Conservation (phyloP, 2,113 vertebrate genomes). For the Apus apus region DNA sequence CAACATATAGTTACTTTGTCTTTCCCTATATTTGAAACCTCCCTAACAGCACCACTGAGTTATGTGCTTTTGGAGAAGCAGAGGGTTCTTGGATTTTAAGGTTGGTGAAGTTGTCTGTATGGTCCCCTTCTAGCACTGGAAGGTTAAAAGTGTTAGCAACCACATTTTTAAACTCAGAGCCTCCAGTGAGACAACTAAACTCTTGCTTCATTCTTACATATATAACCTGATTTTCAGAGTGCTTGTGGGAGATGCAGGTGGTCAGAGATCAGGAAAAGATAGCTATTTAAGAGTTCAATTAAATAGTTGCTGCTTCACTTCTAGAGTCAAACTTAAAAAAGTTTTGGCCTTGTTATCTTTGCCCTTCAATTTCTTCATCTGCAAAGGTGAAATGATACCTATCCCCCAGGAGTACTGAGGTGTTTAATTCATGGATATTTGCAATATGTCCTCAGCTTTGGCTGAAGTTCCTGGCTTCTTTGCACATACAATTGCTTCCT, state of each 20-base stretch:
- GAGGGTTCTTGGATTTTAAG: not conserved
- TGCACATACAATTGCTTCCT: not conserved
- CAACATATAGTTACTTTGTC: not conserved
- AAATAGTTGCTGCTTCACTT: not conserved
- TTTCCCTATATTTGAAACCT: not conserved
- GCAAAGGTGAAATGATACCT: not conserved
- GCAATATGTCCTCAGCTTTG: not conserved
- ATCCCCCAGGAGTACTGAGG: not conserved
- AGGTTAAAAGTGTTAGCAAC: not conserved
- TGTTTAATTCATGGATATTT: slow-evolving; percentile 26
- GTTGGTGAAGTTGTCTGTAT: not conserved
- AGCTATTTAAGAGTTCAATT: not conserved
- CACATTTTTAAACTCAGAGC: not conserved
- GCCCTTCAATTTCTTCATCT: not conserved
- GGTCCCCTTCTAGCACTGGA: not conserved
- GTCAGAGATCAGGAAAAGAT: not conserved
- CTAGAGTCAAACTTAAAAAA: not conserved
- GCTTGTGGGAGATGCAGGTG: not conserved
- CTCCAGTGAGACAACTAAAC: not conserved
- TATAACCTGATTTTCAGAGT: not conserved
- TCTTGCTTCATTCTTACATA: not conserved
- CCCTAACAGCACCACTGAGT: not conserved
- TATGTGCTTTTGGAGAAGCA: not conserved
- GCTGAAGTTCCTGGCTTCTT: slow-evolving; percentile 33
- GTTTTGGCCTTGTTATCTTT: not conserved